phyloP scores from a whole-genome alignment of 2,888 invertebrate genomes.

The Creontiades dilutus region DNA sequence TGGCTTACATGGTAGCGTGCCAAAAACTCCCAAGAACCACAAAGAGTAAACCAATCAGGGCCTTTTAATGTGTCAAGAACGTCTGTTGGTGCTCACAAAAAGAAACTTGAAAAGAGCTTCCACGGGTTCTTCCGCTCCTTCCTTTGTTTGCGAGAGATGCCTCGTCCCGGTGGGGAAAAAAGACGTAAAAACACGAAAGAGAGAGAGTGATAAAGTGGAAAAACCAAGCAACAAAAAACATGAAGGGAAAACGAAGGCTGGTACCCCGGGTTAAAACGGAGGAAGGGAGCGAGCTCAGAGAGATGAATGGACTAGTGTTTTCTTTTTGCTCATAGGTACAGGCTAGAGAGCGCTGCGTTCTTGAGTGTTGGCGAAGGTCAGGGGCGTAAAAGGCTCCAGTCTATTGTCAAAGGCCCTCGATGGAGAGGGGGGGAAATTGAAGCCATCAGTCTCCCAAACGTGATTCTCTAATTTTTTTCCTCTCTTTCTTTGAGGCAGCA shows the following conservation, averaged over 20 bases:
- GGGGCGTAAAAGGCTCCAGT: not conserved
- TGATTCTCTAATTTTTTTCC: constrained; percentile 2
- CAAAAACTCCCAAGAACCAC: not conserved
- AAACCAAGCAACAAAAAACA: constrained; percentile 15
- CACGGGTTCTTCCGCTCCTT: not conserved
- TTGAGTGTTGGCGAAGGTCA: constrained; percentile 19
- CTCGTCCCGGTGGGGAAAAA: not conserved
- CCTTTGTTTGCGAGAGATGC: not conserved
- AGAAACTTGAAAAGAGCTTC: constrained; percentile 31
- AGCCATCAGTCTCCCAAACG: not conserved
- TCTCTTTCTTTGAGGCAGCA: too few relatives aligned
- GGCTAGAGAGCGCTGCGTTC: not conserved
- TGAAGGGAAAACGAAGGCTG: not conserved
- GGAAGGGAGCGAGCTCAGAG: not conserved
- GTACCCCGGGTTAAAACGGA: not conserved
- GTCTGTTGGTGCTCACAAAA: constrained; percentile 22
- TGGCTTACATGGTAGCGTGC: not conserved
- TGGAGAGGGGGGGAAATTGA: not conserved
- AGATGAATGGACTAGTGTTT: constrained; percentile 6
- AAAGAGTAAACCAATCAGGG: constrained; percentile 22
- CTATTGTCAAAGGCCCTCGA: not conserved
- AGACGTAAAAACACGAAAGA: constrained; percentile 1
- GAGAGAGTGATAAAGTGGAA: constrained; percentile 21
- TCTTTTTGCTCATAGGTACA: not conserved
- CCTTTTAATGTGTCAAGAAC: constrained; percentile 10